Evolutionary conservation across 2,888 invertebrate species (phyloP).

Genomic region (Encarsia formosa): DNA sequence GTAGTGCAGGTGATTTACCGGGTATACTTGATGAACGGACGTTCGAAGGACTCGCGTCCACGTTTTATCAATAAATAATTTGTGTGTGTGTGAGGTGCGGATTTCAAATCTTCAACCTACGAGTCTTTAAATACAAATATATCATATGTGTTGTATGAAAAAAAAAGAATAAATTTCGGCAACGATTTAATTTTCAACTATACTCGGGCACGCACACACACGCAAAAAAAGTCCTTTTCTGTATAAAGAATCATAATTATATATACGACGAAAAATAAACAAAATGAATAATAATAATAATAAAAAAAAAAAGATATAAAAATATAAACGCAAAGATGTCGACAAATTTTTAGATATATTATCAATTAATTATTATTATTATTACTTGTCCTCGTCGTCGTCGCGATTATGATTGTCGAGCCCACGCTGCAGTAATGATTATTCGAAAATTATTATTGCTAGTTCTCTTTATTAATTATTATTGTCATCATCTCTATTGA

Average conservation of each 20-base stretch:
- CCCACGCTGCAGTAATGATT: constrained; percentile 28
- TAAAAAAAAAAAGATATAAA: constrained; percentile 28
- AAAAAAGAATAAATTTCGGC: too few species aligned
- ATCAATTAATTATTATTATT: constrained; percentile 26
- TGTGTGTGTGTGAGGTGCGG: too few species aligned
- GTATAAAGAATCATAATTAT: constrained; percentile 47
- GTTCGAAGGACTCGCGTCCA: too few species aligned
- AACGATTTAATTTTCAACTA: too few species aligned
- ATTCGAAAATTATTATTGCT: constrained; percentile 37
- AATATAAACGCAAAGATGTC: constrained; percentile 34
- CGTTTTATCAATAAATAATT: too few species aligned
- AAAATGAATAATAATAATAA: constrained; percentile 28
- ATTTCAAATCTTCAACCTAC: too few species aligned
- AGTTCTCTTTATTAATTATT: constrained; percentile 32
- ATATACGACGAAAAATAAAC: constrained; percentile 30
- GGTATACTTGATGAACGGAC: too few species aligned
- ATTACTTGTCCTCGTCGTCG: constrained; percentile 24
- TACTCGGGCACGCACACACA: too few species aligned
- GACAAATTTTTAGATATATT: constrained; percentile 33
- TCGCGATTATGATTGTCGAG: constrained; percentile 29
- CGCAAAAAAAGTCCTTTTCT: constrained; percentile 38
- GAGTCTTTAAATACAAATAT: too few species aligned
- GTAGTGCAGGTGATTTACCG: too few species aligned
- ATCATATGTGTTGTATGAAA: too few species aligned
- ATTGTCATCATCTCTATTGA: constrained; percentile 26